Evolutionary conservation across 2,888 invertebrate species (phyloP), one percentile per base, ranked within the genome.

Genomic region (Beris morrisii): DNA sequence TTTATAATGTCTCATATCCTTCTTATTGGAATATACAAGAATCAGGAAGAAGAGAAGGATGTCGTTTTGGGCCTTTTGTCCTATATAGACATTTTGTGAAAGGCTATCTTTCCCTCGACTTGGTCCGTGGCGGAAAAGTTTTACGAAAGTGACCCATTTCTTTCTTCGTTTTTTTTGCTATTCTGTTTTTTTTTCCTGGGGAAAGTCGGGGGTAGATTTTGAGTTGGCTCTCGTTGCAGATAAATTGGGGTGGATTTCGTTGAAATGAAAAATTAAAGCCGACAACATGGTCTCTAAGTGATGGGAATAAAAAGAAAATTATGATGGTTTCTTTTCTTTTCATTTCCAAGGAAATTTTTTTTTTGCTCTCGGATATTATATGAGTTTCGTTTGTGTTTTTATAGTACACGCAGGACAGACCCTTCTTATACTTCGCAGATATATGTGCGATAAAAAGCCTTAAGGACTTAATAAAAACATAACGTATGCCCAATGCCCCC

Each of bases 281-380:
- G 55, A 53, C 59, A 64, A 28, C 58, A 31, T 50, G 32, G 59
- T 22, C 32, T 50, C 59, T 64, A 64, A 68, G 59, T 66, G 68
- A 68, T 66, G 66, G 66, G 58, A 66, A 68, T 68, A 59, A 68
- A 68, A 61, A 30, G 61, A 61, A 66, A 66, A 68, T 68, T 68
- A 68, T 68, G 64, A 68, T 55, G 54, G 48, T 56, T 50, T 63
- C 52, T 59, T 46, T 64, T 15, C 30, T 57, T 44, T 46, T 58
- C 6, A 31, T 31, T n/a, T 53, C 30, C 52, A 44, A 46, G 57
- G 57, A 31, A 46, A 13, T 9, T 31, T 59, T 48, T 46, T 31
- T 32, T 53, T 53, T 53, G 5, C 5, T 59, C 30, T 22, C 44
- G 28, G 58, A 59, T 46, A 12, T 46, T 31, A 30, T 59, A 13